Conservation (phyloP, 2,888 invertebrate genomes). For the Dicranocentrus wangi region DNA sequence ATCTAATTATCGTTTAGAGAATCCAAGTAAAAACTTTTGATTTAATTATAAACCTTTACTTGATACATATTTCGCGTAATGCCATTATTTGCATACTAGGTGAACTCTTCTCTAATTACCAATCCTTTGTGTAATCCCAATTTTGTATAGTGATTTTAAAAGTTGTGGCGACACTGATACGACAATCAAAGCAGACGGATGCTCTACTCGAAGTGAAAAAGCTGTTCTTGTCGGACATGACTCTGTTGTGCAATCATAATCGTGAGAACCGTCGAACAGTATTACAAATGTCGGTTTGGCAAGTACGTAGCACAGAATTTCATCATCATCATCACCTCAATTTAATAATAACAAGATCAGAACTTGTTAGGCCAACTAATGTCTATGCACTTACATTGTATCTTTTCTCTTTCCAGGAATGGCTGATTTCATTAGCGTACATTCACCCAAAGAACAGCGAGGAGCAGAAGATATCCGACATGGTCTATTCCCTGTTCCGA, state of each 20-base stretch:
- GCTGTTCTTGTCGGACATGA: slow-evolving; percentile 97
- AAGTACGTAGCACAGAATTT: slow-evolving; percentile 76
- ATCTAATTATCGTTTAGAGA: slow-evolving; percentile 94
- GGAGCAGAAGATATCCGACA: slow-evolving; percentile 96
- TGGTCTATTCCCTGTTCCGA: slow-evolving; percentile 97
- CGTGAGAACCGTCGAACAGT: slow-evolving; percentile 97
- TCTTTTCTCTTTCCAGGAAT: slow-evolving; percentile 87
- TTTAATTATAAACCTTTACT: not conserved
- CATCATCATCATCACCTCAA: not conserved
- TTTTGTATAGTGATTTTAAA: slow-evolving; percentile 89
- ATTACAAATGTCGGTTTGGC: slow-evolving; percentile 99
- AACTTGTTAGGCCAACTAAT: not conserved
- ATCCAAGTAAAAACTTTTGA: slow-evolving; percentile 85
- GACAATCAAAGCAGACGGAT: slow-evolving; percentile 96
- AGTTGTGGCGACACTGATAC: slow-evolving; percentile 96
- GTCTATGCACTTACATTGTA: slow-evolving; percentile 15
- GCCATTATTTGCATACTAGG: too few species aligned
- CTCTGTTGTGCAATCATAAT: slow-evolving; percentile 96
- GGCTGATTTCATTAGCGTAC: slow-evolving; percentile 98
- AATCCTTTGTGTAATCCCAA: too few species aligned
- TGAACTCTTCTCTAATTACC: too few species aligned
- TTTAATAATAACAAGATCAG: not conserved
- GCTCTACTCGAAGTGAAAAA: slow-evolving; percentile 94
- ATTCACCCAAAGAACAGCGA: slow-evolving; percentile 96
- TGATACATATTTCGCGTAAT: not conserved